A percentile compares a stretch with the other conserved stretches of the same genome.
Conservation (phyloP, 2,797 vertebrate genomes). For the Tinamus major region DNA sequence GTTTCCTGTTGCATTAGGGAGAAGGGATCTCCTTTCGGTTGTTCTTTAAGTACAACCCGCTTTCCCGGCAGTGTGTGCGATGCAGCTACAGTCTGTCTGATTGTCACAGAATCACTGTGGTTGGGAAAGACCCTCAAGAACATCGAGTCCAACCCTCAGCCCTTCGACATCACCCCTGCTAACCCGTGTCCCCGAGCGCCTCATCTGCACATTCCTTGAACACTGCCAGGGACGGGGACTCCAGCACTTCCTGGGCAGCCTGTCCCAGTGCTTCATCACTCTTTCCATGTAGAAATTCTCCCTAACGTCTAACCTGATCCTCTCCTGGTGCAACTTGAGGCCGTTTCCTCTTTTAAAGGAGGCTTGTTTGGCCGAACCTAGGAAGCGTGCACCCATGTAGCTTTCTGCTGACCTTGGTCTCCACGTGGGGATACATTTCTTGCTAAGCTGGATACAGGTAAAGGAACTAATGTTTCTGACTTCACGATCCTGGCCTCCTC, state of each 20-base stretch:
- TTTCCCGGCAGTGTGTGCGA: rapidly evolving
- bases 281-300: too few species aligned
- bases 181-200: too few species aligned
- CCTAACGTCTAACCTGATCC: too few species aligned
- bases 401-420: background rate
- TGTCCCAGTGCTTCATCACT: too few species aligned
- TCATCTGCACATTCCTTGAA: too few species aligned
- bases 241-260: too few species aligned
- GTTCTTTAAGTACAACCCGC: background rate
- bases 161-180: too few species aligned
- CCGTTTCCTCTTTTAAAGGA: background rate
- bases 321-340: too few species aligned
- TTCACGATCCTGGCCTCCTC: background rate
- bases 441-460: background rate
- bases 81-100: background rate
- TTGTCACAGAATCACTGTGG: background rate
- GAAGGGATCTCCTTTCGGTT: background rate
- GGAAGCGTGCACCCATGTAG: rapidly evolving
- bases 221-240: too few species aligned
- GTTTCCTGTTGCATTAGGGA: background rate
- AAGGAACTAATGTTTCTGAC: background rate
- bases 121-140: too few species aligned
- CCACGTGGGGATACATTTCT: background rate
- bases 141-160: too few species aligned
- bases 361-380: background rate